Percentiles rank a stretch among this genome's conserved stretches.
Evolutionary conservation across 2,797 vertebrate species (phyloP).

Genomic region (Tachyglossus aculeatus): DNA sequence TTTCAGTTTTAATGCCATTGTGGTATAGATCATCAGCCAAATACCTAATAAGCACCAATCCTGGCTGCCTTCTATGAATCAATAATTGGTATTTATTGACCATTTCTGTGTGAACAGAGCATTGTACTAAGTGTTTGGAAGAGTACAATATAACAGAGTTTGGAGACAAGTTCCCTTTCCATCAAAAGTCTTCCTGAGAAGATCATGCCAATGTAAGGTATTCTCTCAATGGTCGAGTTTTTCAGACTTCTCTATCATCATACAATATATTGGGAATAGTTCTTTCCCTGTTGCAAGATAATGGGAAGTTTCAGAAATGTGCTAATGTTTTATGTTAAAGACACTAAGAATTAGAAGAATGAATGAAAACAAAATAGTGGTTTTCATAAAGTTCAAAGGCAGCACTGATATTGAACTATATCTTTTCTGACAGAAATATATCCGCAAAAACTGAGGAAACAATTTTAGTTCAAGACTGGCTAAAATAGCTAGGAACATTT

Average conservation of each 20-base stretch:
- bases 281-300: slow-evolving; percentile 75
- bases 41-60: slow-evolving; percentile 76
- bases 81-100: too few relatives aligned
- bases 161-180: too few relatives aligned
- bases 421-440: neutral
- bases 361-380: slow-evolving; percentile 63
- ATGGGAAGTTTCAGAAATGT: slow-evolving; percentile 73
- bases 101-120: too few relatives aligned
- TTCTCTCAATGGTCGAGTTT: slow-evolving; percentile 74
- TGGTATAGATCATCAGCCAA: slow-evolving; percentile 73
- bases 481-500: neutral
- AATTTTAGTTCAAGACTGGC: neutral
- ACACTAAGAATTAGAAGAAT: slow-evolving; percentile 55
- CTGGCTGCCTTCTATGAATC: slow-evolving; percentile 74
- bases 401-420: slow-evolving; percentile 49
- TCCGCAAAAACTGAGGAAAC: neutral
- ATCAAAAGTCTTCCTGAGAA: too few relatives aligned
- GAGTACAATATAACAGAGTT: too few relatives aligned
- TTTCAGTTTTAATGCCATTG: slow-evolving; percentile 70
- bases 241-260: slow-evolving; percentile 71
- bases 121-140: too few relatives aligned
- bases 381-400: slow-evolving; percentile 70
- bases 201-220: slow-evolving; percentile 73
- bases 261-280: slow-evolving; percentile 75
- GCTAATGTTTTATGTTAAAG: slow-evolving; percentile 71